Evolutionary conservation across 1,140 invertebrate genomes (phyloP).

Genomic region (Aphelinus atriplicis): DNA sequence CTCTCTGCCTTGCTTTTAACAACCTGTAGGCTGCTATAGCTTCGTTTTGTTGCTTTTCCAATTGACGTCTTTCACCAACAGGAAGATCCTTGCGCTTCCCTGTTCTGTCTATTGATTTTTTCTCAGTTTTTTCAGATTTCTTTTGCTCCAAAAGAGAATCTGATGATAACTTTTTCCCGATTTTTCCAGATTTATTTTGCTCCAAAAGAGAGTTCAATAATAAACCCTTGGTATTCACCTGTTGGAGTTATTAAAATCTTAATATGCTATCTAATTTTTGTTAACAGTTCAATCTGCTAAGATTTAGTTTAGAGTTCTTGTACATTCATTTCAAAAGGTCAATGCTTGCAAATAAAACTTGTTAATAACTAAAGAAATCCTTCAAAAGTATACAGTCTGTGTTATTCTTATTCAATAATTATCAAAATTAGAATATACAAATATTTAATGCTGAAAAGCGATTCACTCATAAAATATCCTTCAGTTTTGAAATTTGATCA

Average conservation of each 20-base stretch:
- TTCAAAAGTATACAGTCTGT: slow-evolving; percentile 7
- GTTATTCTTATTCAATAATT: background rate
- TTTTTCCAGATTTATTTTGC: slow-evolving; percentile 35
- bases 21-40: slow-evolving; percentile 71
- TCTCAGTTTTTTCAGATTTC: slow-evolving; percentile 26
- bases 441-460: background rate
- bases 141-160: slow-evolving; percentile 61
- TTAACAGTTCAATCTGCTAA: no score
- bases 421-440: slow-evolving; percentile 27
- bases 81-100: slow-evolving; percentile 72
- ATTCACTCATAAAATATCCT: background rate
- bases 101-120: slow-evolving; percentile 58
- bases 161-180: slow-evolving; percentile 57
- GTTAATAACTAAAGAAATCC: no score
- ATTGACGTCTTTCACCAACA: slow-evolving; percentile 64
- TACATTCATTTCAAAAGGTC: background rate
- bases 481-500: background rate
- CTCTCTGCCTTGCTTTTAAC: slow-evolving; percentile 61
- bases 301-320: no score
- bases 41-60: slow-evolving; percentile 70
- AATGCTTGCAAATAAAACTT: background rate
- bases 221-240: slow-evolving; percentile 67
- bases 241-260: background rate
- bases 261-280: no score
- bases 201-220: slow-evolving; percentile 67